Base-by-base conservation (phyloP, 2,113 vertebrate species). In the Ceyx melanurus region DNA sequence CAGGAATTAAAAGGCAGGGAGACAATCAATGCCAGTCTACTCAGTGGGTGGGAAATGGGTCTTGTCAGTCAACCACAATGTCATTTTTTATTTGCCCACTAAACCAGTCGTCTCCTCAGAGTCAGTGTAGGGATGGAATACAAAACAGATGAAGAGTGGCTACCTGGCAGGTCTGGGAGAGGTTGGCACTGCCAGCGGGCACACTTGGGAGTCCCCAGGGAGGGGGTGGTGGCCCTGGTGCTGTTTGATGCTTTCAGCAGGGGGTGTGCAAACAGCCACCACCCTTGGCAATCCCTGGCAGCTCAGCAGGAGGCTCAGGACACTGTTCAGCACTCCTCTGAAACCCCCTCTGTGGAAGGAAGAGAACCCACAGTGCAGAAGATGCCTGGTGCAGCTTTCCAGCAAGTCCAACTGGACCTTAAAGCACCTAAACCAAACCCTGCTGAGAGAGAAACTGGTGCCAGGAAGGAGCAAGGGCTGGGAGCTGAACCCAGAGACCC, bases 31-130 rank as follows among this genome's bases (percentile, higher is more conserved):
- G 73, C 42, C 70, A 78, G 61, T 3, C 77, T 40, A 21, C 6
- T 5, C 18, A 73, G 68, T 81, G 86, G 2, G 0, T 60, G 87
- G 73, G 73, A 83, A 92, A 76, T 70, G 42, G 80, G 45, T 74
- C 83, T 70, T 77, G 87, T 86, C 91, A 93, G 68, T 88, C 93
- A 81, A 77, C 26, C 45, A 48, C 50, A 53, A 73, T 70, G 68
- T 70, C 56, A 70, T 35, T 65, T 76, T 82, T 43, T 37, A 37
- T 82, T 40, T 92, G 68, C 64, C 46, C 51, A 17, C 83, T 65
- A 88, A 93, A 92, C 83, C 80, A 81, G 93, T 58, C 83, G 14
- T 14, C 61, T 58, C 46, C 40, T 88, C 84, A 81, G 45, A 73
- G 31, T 31, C 21, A 75, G 45, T 0, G 6, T 2, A n/a, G 54